Evolutionary conservation across 1,140 invertebrate species (phyloP).

Genomic region (Melipona quadrifasciata): DNA sequence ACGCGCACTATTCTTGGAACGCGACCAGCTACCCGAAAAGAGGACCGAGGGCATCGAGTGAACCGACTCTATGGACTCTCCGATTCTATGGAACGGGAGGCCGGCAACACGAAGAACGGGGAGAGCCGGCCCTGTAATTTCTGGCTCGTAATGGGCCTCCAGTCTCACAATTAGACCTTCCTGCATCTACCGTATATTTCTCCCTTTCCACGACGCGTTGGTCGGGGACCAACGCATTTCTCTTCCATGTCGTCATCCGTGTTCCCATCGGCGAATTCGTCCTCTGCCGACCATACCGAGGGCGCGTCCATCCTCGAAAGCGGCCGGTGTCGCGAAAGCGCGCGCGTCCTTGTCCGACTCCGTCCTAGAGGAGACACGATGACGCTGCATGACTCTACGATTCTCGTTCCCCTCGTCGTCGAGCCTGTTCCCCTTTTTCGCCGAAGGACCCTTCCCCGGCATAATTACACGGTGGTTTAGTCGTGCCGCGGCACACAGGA

Average conservation of each 20-base stretch:
- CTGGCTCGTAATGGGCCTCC: slow-evolving; percentile 71
- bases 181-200: slow-evolving; percentile 65
- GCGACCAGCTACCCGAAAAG: slow-evolving; percentile 55
- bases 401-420: slow-evolving; percentile 13
- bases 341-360: slow-evolving; percentile 56
- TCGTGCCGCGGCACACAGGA: slow-evolving; percentile 66
- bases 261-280: slow-evolving; percentile 40
- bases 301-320: not conserved
- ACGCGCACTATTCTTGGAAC: slow-evolving; percentile 72
- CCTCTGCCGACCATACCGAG: too few relatives aligned
- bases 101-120: slow-evolving; percentile 8
- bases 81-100: slow-evolving; percentile 57
- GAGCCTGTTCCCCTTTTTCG: slow-evolving; percentile 44
- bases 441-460: slow-evolving; percentile 72
- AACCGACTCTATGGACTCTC: slow-evolving; percentile 20
- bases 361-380: slow-evolving; percentile 63
- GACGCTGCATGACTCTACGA: slow-evolving; percentile 70
- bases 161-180: slow-evolving; percentile 77
- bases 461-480: slow-evolving; percentile 79
- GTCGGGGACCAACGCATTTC: slow-evolving; percentile 47
- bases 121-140: slow-evolving; percentile 77
- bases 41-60: slow-evolving; percentile 49
- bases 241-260: slow-evolving; percentile 44
- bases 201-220: slow-evolving; percentile 42
- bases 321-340: not conserved